These are phyloP conservation scores for Acanthiza pusilla DNA, from an alignment of 2,797 vertebrate genomes.

Conservation along the genomic window DNA sequence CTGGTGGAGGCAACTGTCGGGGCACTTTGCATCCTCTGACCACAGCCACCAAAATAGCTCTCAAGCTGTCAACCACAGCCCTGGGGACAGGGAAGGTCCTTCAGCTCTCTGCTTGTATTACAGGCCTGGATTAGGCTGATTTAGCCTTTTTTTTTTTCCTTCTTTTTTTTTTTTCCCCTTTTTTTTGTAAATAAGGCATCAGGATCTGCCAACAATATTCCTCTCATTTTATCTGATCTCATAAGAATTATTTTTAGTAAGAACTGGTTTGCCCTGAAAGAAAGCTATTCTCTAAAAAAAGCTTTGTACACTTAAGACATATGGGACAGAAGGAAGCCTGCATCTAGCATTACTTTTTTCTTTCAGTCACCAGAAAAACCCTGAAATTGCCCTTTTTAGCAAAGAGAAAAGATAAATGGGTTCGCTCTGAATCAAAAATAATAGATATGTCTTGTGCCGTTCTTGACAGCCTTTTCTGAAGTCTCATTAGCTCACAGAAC, in stretches of 20 bases:
- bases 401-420: conserved; percentile 35
- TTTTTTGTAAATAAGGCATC: conserved; percentile 8
- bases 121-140: background rate
- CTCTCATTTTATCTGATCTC: conserved; percentile 54
- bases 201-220: conserved; percentile 42
- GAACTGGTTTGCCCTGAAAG: conserved; percentile 57
- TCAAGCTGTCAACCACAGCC: accelerated
- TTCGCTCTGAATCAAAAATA: background rate
- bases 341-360: conserved; percentile 26
- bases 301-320: conserved; percentile 49
- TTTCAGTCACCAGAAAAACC: conserved; percentile 22
- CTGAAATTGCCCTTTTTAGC: conserved; percentile 44
- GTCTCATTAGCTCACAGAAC: conserved; percentile 12
- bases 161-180: background rate
- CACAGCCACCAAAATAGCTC: background rate
- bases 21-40: background rate
- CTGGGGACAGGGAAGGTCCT: background rate
- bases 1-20: accelerated
- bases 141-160: background rate
- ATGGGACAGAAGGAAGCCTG: conserved; percentile 32
- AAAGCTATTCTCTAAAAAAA: conserved; percentile 63
- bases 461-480: conserved; percentile 35
- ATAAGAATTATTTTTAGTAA: conserved; percentile 64
- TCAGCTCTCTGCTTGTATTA: background rate
- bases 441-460: background rate